These are phyloP conservation scores for Pristionchus maxplancki DNA, from an alignment of 2,888 invertebrate genomes.

Conservation along the genomic window DNA sequence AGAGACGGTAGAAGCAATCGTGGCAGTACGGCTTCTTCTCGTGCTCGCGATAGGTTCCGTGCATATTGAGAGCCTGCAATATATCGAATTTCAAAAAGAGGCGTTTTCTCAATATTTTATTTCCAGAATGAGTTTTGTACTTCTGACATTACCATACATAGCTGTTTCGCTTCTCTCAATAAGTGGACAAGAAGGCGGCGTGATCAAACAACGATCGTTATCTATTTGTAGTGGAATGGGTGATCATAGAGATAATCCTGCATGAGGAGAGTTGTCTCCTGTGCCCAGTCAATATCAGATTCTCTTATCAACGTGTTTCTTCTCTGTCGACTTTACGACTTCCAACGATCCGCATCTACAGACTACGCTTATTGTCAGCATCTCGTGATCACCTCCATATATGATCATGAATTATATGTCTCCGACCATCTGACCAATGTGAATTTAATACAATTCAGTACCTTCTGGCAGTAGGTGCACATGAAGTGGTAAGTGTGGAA, in stretches of 20 bases:
- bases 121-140: too few species aligned
- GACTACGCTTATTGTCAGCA: background rate
- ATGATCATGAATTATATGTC: too few species aligned
- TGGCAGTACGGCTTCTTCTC: slow-evolving; percentile 99
- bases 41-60: slow-evolving; percentile 84
- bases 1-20: slow-evolving; percentile 96
- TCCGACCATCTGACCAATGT: too few species aligned
- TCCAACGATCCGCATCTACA: background rate
- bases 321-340: background rate
- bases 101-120: too few species aligned
- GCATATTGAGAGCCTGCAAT: slow-evolving; percentile 72
- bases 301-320: background rate
- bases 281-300: background rate
- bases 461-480: slow-evolving; percentile 95
- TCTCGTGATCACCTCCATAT: background rate
- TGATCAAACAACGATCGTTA: background rate
- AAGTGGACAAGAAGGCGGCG: background rate
- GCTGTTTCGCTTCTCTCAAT: too few species aligned
- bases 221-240: background rate
- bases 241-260: background rate
- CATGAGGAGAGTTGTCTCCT: background rate
- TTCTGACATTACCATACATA: too few species aligned
- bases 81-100: too few species aligned
- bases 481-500: slow-evolving; percentile 97
- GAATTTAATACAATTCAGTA: too few species aligned